These are phyloP conservation scores for Exocentrus adspersus DNA, from an alignment of 2,888 invertebrate species.

Conservation along the genomic window DNA sequence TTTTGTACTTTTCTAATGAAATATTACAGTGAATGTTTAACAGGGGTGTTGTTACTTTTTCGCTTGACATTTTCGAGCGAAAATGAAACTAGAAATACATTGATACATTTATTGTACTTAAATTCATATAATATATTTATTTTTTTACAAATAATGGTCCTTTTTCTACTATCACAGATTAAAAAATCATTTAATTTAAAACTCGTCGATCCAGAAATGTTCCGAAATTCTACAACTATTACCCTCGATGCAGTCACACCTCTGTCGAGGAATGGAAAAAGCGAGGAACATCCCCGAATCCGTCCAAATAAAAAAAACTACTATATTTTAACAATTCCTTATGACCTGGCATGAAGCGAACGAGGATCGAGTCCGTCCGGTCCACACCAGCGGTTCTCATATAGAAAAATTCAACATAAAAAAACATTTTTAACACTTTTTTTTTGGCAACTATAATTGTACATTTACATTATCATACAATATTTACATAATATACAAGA, in stretches of 20 bases:
- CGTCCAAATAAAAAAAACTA: conserved; percentile 38
- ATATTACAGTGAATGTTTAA: too few relatives aligned
- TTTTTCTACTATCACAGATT: conserved; percentile 66
- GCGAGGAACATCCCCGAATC: conserved; percentile 29
- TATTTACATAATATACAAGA: conserved; percentile 49
- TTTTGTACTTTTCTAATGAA: too few relatives aligned
- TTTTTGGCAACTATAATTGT: conserved; percentile 53
- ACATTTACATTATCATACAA: conserved; percentile 53
- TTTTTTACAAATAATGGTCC: conserved; percentile 64
- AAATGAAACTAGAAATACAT: conserved; percentile 46
- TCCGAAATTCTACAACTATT: neutral
- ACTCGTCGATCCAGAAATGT: conserved; percentile 38
- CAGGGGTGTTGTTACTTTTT: too few relatives aligned
- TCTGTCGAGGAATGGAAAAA: conserved; percentile 11
- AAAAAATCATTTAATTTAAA: conserved; percentile 58
- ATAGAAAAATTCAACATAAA: conserved; percentile 52
- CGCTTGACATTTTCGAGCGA: too few relatives aligned
- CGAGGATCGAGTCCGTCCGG: conserved; percentile 24
- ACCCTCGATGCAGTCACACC: neutral
- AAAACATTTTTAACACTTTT: conserved; percentile 46
- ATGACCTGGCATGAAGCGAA: conserved; percentile 37
- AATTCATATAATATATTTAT: conserved; percentile 52
- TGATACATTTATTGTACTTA: conserved; percentile 64
- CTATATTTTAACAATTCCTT: conserved; percentile 57
- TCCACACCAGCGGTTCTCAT: conserved; percentile 36